Evolutionary conservation across 2,888 invertebrate species (phyloP).

Genomic region (Drosophila multiciliata): DNA sequence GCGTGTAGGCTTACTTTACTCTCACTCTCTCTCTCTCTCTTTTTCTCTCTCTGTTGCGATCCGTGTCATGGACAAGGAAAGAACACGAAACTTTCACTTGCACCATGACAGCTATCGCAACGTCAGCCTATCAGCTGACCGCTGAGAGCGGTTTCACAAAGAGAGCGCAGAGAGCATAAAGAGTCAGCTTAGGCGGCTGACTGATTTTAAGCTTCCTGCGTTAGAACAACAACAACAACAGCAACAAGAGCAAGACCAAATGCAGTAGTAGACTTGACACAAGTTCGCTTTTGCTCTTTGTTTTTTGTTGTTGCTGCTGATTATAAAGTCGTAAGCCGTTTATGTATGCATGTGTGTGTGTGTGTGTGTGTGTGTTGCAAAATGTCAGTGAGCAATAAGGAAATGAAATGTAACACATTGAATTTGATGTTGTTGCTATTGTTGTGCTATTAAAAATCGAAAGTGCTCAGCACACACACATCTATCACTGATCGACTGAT

Average conservation of each 20-base stretch:
- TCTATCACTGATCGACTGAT: slow-evolving; percentile 56
- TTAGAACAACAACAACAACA: slow-evolving; percentile 54
- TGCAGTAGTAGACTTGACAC: slow-evolving; percentile 42
- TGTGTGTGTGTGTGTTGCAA: slow-evolving; percentile 50
- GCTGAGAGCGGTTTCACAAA: slow-evolving; percentile 24
- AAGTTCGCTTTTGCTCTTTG: slow-evolving; percentile 51
- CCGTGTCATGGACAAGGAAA: slow-evolving; percentile 70
- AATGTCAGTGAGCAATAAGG: slow-evolving; percentile 80
- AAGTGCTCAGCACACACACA: slow-evolving; percentile 64
- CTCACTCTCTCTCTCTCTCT: slow-evolving; percentile 17
- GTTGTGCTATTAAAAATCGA: slow-evolving; percentile 67
- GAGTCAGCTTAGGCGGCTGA: slow-evolving; percentile 44
- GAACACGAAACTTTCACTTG: slow-evolving; percentile 77
- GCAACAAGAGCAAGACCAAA: slow-evolving; percentile 10
- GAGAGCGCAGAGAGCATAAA: slow-evolving; percentile 16
- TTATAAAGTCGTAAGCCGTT: slow-evolving; percentile 75
- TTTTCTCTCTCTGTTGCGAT: slow-evolving; percentile 29
- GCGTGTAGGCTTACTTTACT: slow-evolving; percentile 27
- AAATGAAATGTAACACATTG: slow-evolving; percentile 76
- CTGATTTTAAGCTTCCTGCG: slow-evolving; percentile 65
- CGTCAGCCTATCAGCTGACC: slow-evolving; percentile 45
- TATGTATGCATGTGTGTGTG: slow-evolving; percentile 35
- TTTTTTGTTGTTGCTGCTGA: slow-evolving; percentile 53
- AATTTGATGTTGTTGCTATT: slow-evolving; percentile 39
- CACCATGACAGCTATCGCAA: slow-evolving; percentile 18